Conservation (phyloP, 1,140 invertebrate genomes). For the Drosophila hydei region DNA sequence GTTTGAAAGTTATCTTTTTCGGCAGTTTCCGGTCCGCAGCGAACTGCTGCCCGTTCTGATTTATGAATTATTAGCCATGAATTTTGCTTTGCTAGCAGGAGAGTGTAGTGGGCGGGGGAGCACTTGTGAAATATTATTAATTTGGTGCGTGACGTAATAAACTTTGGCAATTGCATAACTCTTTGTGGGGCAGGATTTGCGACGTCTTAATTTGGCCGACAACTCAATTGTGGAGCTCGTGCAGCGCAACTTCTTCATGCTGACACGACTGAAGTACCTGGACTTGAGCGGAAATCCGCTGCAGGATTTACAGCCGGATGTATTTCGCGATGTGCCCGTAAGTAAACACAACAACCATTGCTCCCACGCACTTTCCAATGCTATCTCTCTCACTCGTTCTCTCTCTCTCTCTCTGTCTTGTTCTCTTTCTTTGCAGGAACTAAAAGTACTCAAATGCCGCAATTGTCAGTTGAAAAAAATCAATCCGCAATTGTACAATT, state of each 20-base stretch:
- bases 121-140: conserved; percentile 60
- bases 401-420: neutral
- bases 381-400: conserved; percentile 19
- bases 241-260: conserved; percentile 87
- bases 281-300: conserved; percentile 91
- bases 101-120: neutral
- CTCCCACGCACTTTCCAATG: conserved; percentile 18
- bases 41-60: conserved; percentile 45
- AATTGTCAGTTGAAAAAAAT: conserved; percentile 88
- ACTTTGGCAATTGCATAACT: conserved; percentile 52
- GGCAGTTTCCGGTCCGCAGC: conserved; percentile 54
- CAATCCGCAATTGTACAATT: conserved; percentile 90
- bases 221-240: conserved; percentile 89
- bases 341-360: conserved; percentile 49
- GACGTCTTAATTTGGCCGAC: conserved; percentile 87
- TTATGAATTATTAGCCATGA: conserved; percentile 72
- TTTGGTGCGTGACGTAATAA: conserved; percentile 65
- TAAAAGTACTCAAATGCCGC: conserved; percentile 88
- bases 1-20: conserved; percentile 50
- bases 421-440: conserved; percentile 84
- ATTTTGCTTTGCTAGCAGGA: neutral
- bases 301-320: conserved; percentile 88
- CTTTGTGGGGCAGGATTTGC: conserved; percentile 84
- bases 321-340: conserved; percentile 90
- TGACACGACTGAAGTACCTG: conserved; percentile 88